A percentile compares a stretch with the other conserved stretches of the same genome.
Evolutionary conservation across 1,140 invertebrate species (phyloP).

Genomic region (Heliconius congener): DNA sequence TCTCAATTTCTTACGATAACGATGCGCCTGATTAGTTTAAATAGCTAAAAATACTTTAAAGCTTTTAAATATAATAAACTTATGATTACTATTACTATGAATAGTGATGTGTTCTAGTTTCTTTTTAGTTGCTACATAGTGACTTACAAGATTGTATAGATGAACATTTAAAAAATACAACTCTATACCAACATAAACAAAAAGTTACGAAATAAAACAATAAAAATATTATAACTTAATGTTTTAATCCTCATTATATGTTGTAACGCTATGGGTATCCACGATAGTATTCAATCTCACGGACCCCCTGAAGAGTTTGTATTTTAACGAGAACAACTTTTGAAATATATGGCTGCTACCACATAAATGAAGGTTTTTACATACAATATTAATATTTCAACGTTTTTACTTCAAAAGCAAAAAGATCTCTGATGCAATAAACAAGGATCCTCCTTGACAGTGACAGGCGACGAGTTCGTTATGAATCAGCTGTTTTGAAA

Average conservation of each 20-base stretch:
- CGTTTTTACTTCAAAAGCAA: constrained; percentile 24
- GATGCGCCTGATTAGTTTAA: not conserved
- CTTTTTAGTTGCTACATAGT: no score
- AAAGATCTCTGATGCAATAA: constrained; percentile 30
- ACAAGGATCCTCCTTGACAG: not conserved
- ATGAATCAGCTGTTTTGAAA: constrained; percentile 34
- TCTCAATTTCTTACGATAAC: no score
- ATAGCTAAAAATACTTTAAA: not conserved
- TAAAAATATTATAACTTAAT: not conserved
- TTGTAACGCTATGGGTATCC: not conserved
- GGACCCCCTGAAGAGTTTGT: constrained; percentile 27
- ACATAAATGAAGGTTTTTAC: constrained; percentile 33
- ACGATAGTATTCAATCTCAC: constrained; percentile 2
- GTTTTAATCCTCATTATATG: constrained; percentile 1
- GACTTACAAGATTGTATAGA: no score
- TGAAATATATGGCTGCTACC: constrained; percentile 22
- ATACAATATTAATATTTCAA: constrained; percentile 11
- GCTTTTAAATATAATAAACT: no score
- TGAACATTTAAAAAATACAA: no score
- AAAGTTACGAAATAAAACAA: not conserved
- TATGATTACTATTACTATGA: no score
- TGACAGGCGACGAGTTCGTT: constrained; percentile 32
- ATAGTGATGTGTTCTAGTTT: no score
- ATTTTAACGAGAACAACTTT: constrained; percentile 29
- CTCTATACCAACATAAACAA: no score